A percentile compares a stretch with the other conserved stretches of the same genome.
phyloP scores from a whole-genome alignment of 2,888 invertebrate genomes.

The Lamellibrachia satsuma region DNA sequence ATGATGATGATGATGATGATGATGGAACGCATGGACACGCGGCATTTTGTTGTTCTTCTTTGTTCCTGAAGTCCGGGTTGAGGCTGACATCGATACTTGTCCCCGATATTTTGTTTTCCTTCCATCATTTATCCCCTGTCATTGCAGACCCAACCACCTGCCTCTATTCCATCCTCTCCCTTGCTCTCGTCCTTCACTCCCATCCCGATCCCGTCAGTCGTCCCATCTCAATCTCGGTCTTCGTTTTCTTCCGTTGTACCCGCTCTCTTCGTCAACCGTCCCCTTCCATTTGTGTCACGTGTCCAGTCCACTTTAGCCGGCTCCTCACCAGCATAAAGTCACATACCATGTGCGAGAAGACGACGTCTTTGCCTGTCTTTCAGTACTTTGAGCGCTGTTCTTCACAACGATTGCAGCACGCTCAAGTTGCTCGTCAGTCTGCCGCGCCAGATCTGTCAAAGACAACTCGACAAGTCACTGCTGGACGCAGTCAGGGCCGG shows the following conservation, averaged over 20 bases:
- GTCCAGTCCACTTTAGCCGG: no score
- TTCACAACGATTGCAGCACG: slow-evolving; percentile 38
- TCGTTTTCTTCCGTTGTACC: neutral
- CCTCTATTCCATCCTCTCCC: no score
- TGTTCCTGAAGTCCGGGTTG: no score
- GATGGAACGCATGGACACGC: neutral
- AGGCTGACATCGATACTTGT: no score
- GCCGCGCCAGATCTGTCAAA: slow-evolving; percentile 33
- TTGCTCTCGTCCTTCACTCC: no score
- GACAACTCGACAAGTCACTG: slow-evolving; percentile 38
- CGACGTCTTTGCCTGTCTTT: neutral
- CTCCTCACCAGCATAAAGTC: neutral
- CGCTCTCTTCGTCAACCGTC: neutral
- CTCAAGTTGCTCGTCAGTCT: slow-evolving; percentile 38
- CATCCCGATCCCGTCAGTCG: no score
- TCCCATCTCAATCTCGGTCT: neutral
- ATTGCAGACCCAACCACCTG: no score
- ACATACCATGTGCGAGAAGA: neutral
- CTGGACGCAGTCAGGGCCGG: slow-evolving; percentile 41
- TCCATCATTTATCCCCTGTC: no score
- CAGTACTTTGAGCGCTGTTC: slow-evolving; percentile 37
- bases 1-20: neutral
- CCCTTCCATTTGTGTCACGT: no score
- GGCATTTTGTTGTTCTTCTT: no score
- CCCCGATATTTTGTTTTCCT: no score